Percentiles rank a stretch among this genome's conserved stretches.
These are phyloP conservation scores for Caradrina kadenii DNA, from an alignment of 2,888 invertebrate species.

Conservation along the genomic window DNA sequence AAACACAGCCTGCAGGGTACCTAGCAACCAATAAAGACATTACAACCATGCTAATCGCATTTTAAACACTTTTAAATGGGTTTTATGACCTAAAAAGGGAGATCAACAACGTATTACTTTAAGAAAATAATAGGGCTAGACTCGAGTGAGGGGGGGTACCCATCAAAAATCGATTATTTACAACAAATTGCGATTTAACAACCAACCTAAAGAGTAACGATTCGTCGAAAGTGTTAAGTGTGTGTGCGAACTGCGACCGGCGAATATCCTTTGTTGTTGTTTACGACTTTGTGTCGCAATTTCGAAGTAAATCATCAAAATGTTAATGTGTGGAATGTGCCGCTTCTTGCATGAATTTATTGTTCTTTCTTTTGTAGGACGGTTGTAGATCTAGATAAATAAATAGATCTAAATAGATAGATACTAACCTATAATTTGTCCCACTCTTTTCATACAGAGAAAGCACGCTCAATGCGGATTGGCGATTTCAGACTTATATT, in stretches of 20 bases:
- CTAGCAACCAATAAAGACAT: constrained; percentile 54
- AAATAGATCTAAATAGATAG: too few relatives aligned
- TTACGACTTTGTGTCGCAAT: constrained; percentile 41
- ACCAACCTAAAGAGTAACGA: constrained; percentile 62
- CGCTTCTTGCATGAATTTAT: constrained; percentile 7
- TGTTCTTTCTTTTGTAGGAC: too few relatives aligned
- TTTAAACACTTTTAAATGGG: constrained; percentile 74
- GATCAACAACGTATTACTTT: constrained; percentile 57
- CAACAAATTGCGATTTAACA: constrained; percentile 84
- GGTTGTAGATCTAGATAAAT: too few relatives aligned
- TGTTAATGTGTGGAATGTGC: not conserved
- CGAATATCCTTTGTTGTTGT: constrained; percentile 45
- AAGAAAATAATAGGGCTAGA: constrained; percentile 56
- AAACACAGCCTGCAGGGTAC: constrained; percentile 34
- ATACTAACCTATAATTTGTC: too few relatives aligned
- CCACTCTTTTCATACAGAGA: too few relatives aligned
- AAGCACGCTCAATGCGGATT: too few relatives aligned
- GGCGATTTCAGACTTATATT: too few relatives aligned
- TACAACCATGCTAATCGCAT: constrained; percentile 65
- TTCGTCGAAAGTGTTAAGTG: constrained; percentile 51
- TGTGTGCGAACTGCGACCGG: constrained; percentile 38
- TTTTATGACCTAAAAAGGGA: constrained; percentile 62
- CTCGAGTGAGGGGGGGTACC: constrained; percentile 63
- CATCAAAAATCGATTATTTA: constrained; percentile 88
- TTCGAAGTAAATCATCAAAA: constrained; percentile 43